Percentiles rank a stretch among this genome's conserved stretches.
Evolutionary conservation across 2,113 vertebrate genomes (phyloP).

Genomic region (Malurus melanocephalus): DNA sequence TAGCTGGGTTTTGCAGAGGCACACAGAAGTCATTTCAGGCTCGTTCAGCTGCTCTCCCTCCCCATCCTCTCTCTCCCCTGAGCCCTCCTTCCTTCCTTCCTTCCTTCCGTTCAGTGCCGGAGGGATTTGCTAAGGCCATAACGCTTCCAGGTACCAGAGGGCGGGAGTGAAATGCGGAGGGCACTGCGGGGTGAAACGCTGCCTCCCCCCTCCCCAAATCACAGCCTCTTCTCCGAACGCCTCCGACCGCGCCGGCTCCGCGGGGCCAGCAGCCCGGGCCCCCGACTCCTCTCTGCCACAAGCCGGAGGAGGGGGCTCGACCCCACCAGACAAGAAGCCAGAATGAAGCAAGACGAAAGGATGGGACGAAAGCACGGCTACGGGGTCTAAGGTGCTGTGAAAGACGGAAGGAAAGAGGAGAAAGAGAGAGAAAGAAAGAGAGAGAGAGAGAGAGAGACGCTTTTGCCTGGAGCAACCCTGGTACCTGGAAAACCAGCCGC

Average conservation of each 20-base stretch:
- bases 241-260: neutral
- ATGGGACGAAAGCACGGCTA: slow-evolving; percentile 64
- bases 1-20: slow-evolving; percentile 15
- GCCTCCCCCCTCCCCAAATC: slow-evolving; percentile 46
- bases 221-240: neutral
- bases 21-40: neutral
- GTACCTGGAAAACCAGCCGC: slow-evolving; percentile 79
- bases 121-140: slow-evolving; percentile 44
- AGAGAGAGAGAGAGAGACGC: slow-evolving; percentile 27
- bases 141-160: slow-evolving; percentile 70
- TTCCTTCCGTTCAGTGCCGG: neutral
- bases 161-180: slow-evolving; percentile 46
- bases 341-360: slow-evolving; percentile 69
- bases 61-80: slow-evolving; percentile 21
- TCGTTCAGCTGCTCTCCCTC: neutral
- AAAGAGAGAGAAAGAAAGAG: neutral
- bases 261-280: neutral
- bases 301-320: neutral
- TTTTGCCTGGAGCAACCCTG: slow-evolving; percentile 73
- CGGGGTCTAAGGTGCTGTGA: slow-evolving; percentile 48
- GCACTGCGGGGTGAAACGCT: slow-evolving; percentile 45
- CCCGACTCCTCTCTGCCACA: neutral
- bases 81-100: neutral
- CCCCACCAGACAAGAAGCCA: slow-evolving; percentile 38
- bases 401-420: slow-evolving; percentile 26